Evolutionary conservation across 2,113 vertebrate species (phyloP).

Genomic region (Centropus unirufus): DNA sequence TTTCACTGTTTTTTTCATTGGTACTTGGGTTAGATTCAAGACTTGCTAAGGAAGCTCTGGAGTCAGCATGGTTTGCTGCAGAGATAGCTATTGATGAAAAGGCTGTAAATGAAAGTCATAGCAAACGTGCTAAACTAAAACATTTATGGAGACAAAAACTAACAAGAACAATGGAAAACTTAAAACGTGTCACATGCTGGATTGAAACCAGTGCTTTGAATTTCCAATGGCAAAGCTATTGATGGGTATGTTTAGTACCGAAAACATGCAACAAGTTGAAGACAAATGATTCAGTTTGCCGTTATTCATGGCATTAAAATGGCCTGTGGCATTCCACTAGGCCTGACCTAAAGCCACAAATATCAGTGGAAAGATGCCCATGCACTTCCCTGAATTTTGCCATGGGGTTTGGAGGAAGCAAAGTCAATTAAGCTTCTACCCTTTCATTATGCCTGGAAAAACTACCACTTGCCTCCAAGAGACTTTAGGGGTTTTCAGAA

Average conservation of each 20-base stretch:
- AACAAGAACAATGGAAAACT: constrained; percentile 47
- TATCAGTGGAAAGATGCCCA: constrained; percentile 30
- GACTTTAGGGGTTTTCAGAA: neutral
- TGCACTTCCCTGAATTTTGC: neutral
- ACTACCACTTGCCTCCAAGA: neutral
- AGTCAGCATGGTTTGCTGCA: constrained; percentile 92
- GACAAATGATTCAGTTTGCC: neutral
- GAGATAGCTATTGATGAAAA: constrained; percentile 97
- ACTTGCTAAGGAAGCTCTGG: constrained; percentile 94
- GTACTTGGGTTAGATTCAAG: constrained; percentile 97
- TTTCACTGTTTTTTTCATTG: constrained; percentile 94
- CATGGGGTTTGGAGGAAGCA: neutral
- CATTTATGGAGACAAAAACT: constrained; percentile 67
- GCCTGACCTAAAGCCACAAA: constrained; percentile 2
- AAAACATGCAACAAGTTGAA: constrained; percentile 8
- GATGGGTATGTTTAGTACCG: neutral
- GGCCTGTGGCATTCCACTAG: constrained; percentile 26
- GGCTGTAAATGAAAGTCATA: constrained; percentile 85
- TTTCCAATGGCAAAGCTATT: constrained; percentile 8
- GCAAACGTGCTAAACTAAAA: constrained; percentile 75
- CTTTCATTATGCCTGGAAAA: neutral
- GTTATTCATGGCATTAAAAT: neutral
- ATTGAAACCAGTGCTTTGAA: neutral
- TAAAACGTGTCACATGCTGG: constrained; percentile 8
- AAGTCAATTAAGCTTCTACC: neutral